Conservation (phyloP, 2,888 invertebrate species). For the Caenorhabditis sp. region DNA sequence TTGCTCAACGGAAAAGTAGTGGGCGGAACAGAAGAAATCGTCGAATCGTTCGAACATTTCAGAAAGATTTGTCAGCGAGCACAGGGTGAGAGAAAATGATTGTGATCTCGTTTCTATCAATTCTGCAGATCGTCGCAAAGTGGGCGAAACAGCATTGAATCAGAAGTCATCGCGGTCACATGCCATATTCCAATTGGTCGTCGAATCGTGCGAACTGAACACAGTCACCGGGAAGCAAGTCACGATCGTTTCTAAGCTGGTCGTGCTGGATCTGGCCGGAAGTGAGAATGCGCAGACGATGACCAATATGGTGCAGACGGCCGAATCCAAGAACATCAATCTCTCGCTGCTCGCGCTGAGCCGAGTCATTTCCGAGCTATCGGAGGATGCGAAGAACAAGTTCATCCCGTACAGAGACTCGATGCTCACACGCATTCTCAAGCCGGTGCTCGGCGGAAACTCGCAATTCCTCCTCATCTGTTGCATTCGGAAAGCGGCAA, state of each 20-base stretch:
- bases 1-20: neutral
- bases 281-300: constrained; percentile 19
- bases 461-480: constrained; percentile 12
- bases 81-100: neutral
- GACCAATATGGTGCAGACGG: neutral
- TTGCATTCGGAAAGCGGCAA: constrained; percentile 3
- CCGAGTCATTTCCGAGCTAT: neutral
- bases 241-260: constrained; percentile 3
- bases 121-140: constrained; percentile 10
- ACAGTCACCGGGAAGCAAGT: neutral
- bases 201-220: constrained; percentile 7
- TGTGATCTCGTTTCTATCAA: neutral
- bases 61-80: neutral
- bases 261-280: constrained; percentile 15
- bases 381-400: constrained; percentile 3
- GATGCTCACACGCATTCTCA: constrained; percentile 11
- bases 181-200: constrained; percentile 6
- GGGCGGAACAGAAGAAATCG: constrained; percentile 3
- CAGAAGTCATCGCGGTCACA: constrained; percentile 18
- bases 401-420: constrained; percentile 2
- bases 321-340: constrained; percentile 16
- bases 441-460: constrained; percentile 15
- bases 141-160: constrained; percentile 8
- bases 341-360: constrained; percentile 19
- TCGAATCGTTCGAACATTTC: constrained; percentile 11